phyloP scores from a whole-genome alignment of 2,888 invertebrate genomes.

The Crematogaster levior region DNA sequence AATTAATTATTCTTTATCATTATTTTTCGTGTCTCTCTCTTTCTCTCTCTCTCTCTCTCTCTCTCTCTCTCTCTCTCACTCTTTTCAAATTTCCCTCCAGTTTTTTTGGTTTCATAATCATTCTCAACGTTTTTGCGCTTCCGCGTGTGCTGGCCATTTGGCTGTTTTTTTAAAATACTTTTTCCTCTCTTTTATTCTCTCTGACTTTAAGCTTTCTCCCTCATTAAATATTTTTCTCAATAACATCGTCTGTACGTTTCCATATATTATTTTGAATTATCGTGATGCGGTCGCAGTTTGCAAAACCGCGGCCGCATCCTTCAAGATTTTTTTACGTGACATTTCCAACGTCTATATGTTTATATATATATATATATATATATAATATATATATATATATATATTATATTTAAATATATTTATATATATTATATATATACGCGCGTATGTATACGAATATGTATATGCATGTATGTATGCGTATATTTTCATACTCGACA shows the following conservation, averaged over 20 bases:
- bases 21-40: conserved; percentile 67
- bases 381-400: conserved; percentile 58
- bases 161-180: conserved; percentile 14
- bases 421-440: conserved; percentile 64
- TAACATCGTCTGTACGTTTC: conserved; percentile 63
- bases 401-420: conserved; percentile 56
- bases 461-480: conserved; percentile 40
- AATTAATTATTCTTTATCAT: conserved; percentile 83
- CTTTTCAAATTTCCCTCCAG: conserved; percentile 10
- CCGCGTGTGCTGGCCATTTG: conserved; percentile 41
- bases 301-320: conserved; percentile 47
- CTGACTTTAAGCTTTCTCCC: conserved; percentile 29
- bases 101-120: conserved; percentile 45
- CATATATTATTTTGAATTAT: conserved; percentile 49
- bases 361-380: conserved; percentile 61
- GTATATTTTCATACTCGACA: conserved; percentile 59
- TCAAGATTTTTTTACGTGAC: conserved; percentile 51
- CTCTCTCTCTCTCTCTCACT: conserved; percentile 37
- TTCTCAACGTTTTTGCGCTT: conserved; percentile 21
- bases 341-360: conserved; percentile 61
- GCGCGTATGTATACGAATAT: conserved; percentile 37
- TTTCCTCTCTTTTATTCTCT: background rate
- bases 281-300: conserved; percentile 49
- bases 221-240: conserved; percentile 72
- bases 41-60: conserved; percentile 66